Conservation (phyloP, 2,888 invertebrate genomes). For the Aleiodes testaceus region DNA sequence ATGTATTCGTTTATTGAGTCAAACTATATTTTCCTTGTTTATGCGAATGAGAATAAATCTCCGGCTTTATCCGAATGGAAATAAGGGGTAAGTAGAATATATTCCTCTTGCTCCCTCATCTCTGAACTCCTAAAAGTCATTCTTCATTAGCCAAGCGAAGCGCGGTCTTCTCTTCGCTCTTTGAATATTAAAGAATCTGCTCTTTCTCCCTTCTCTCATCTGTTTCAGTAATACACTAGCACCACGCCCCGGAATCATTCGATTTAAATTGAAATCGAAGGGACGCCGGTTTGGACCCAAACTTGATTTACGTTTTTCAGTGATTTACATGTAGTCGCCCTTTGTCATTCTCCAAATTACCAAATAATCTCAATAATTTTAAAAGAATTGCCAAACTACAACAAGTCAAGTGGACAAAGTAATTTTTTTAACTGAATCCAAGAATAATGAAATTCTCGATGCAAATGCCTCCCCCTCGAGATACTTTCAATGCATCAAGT, state of each 20-base stretch:
- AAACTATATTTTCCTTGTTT: constrained; percentile 1
- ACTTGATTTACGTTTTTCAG: constrained; percentile 29
- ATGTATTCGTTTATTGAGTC: not conserved
- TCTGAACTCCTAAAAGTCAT: constrained; percentile 48
- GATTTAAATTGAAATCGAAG: constrained; percentile 58
- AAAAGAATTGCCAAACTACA: no score
- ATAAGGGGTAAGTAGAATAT: constrained; percentile 34
- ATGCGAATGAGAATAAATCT: constrained; percentile 37
- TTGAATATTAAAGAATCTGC: constrained; percentile 45
- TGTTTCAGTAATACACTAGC: constrained; percentile 33
- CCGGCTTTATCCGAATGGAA: constrained; percentile 37
- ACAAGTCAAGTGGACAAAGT: no score
- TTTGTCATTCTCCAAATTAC: not conserved
- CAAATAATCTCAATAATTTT: not conserved
- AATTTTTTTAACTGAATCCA: not conserved
- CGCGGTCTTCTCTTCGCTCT: constrained; percentile 40
- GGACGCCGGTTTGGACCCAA: constrained; percentile 34
- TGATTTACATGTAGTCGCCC: constrained; percentile 14
- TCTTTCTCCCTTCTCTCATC: not conserved
- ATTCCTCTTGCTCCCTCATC: not conserved
- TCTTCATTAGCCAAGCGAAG: constrained; percentile 52
- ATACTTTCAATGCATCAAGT: constrained; percentile 17
- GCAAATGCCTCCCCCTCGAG: not conserved
- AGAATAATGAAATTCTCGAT: not conserved
- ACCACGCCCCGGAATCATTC: constrained; percentile 56